These are phyloP conservation scores for Deilephila elpenor DNA, from an alignment of 2,888 invertebrate genomes.

Conservation along the genomic window DNA sequence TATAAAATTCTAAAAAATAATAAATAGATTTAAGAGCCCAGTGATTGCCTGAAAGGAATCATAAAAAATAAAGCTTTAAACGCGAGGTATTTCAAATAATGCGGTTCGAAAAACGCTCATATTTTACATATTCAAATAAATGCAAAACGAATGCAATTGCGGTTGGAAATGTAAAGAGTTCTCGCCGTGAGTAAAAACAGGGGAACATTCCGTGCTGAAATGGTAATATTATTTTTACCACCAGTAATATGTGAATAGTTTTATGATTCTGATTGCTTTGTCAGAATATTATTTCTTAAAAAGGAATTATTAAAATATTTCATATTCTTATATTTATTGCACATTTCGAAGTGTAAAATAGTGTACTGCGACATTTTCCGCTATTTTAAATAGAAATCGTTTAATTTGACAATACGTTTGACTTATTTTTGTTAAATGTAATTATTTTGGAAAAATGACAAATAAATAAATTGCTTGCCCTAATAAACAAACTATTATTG, in stretches of 20 bases:
- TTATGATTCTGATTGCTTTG: background rate
- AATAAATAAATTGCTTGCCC: too few species aligned
- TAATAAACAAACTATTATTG: too few species aligned
- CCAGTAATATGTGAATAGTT: conserved; percentile 5
- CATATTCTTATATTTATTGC: background rate
- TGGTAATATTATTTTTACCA: conserved; percentile 16
- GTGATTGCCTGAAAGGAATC: background rate
- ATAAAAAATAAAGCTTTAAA: conserved; percentile 1
- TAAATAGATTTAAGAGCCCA: background rate
- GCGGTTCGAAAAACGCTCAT: conserved; percentile 1
- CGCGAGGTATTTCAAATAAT: conserved; percentile 4
- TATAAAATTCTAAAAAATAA: too few species aligned
- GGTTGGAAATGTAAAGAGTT: conserved; percentile 15
- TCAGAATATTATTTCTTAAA: background rate
- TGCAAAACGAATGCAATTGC: conserved; percentile 13
- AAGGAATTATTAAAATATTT: background rate
- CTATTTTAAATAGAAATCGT: too few species aligned
- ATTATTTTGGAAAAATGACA: too few species aligned
- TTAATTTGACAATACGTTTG: too few species aligned
- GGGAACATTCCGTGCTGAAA: conserved; percentile 12
- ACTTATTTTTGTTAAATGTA: too few species aligned
- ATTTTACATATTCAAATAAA: conserved; percentile 13
- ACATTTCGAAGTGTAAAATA: too few species aligned
- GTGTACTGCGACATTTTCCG: too few species aligned
- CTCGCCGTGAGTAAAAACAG: conserved; percentile 15